A percentile compares a stretch with the other conserved stretches of the same genome.
Conservation (phyloP, 2,113 vertebrate species). For the Salminus brasiliensis region DNA sequence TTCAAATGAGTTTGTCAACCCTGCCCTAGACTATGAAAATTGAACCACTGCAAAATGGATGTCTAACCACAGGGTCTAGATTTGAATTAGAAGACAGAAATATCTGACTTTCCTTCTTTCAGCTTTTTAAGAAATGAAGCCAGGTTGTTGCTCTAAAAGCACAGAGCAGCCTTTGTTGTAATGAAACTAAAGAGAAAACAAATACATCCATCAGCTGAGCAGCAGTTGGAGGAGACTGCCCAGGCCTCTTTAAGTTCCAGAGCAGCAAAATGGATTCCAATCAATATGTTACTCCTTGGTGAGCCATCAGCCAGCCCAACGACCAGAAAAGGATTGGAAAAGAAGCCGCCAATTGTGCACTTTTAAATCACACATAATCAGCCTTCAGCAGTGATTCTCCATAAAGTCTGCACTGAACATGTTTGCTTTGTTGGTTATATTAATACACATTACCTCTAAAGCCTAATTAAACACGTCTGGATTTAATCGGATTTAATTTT, state of each 20-base stretch:
- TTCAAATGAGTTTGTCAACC: too few species aligned
- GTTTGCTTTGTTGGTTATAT: neutral
- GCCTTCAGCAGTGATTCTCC: neutral
- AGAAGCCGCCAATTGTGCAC: neutral
- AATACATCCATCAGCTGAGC: constrained; percentile 10
- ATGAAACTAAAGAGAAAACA: constrained; percentile 20
- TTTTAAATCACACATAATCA: constrained; percentile 32
- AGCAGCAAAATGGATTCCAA: constrained; percentile 26
- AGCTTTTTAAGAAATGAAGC: neutral
- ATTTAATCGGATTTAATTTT: constrained; percentile 21
- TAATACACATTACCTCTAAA: neutral
- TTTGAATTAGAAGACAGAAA: neutral
- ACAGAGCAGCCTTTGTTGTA: neutral
- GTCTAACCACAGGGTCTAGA: too few species aligned
- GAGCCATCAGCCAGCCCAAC: constrained; percentile 10
- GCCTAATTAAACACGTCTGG: constrained; percentile 14
- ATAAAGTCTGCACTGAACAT: neutral
- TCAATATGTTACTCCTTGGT: constrained; percentile 39
- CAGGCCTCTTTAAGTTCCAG: neutral
- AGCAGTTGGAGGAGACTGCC: neutral
- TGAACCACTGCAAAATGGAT: too few species aligned
- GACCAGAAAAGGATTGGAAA: neutral
- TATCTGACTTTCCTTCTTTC: neutral
- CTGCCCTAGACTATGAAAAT: too few species aligned
- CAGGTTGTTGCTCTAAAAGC: neutral